Evolutionary conservation across 2,888 invertebrate species (phyloP).

Genomic region (Phorcus lineatus): DNA sequence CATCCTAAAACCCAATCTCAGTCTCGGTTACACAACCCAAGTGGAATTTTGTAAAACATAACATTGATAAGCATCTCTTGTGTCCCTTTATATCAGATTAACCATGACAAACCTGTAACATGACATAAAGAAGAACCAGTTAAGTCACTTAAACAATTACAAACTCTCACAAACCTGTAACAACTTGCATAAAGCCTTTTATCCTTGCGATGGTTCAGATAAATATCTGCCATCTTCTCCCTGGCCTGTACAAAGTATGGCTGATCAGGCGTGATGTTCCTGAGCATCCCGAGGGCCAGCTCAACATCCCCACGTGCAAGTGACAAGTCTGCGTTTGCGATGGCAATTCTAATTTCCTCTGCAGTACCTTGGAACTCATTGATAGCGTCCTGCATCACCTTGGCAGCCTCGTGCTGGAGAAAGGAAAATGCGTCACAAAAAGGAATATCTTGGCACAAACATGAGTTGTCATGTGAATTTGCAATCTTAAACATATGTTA

Average conservation of each 20-base stretch:
- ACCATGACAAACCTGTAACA: too few species aligned
- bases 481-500: not conserved
- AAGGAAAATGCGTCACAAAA: not conserved
- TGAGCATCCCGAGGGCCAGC: conserved; percentile 86
- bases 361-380: conserved; percentile 82
- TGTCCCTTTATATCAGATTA: too few species aligned
- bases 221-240: conserved; percentile 88
- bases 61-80: too few species aligned
- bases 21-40: too few species aligned
- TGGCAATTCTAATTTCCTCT: conserved; percentile 89
- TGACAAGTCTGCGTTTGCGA: conserved; percentile 90
- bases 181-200: conserved; percentile 90
- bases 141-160: too few species aligned
- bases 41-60: too few species aligned
- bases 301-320: conserved; percentile 88
- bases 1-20: too few species aligned
- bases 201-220: conserved; percentile 90
- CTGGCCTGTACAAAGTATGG: conserved; percentile 86
- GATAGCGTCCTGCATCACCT: conserved; percentile 84
- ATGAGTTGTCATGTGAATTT: too few species aligned
- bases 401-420: conserved; percentile 84
- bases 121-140: too few species aligned
- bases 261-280: conserved; percentile 86
- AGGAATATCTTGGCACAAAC: too few species aligned
- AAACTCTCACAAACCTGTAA: conserved; percentile 78